A percentile compares a stretch with the other conserved stretches of the same genome.
Conservation (phyloP, 2,888 invertebrate genomes). For the Zeuzera pyrina region DNA sequence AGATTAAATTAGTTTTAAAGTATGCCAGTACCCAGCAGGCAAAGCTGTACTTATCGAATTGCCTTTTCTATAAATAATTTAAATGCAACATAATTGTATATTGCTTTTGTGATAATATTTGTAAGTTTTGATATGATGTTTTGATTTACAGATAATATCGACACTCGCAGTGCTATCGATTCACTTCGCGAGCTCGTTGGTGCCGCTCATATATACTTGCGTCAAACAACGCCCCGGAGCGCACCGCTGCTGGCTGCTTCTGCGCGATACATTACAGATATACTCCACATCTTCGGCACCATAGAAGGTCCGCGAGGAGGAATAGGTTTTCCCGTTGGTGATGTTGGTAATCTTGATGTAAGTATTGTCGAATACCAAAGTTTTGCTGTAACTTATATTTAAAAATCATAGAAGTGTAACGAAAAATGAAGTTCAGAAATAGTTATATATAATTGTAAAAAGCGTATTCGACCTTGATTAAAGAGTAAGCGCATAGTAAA, state of each 20-base stretch:
- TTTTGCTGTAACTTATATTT: too few species aligned
- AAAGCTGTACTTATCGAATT: too few species aligned
- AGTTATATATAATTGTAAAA: too few species aligned
- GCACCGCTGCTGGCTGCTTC: conserved; percentile 82
- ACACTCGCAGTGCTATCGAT: conserved; percentile 92
- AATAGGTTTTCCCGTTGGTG: conserved; percentile 82
- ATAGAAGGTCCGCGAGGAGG: conserved; percentile 76
- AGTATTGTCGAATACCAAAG: neutral
- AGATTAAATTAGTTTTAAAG: too few species aligned
- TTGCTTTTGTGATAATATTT: neutral
- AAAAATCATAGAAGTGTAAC: too few species aligned
- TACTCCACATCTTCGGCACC: conserved; percentile 85
- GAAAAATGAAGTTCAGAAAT: too few species aligned
- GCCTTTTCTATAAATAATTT: conserved; percentile 1
- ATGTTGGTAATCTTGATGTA: conserved; percentile 18
- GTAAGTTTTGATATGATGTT: neutral
- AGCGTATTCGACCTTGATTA: too few species aligned
- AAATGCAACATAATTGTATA: neutral
- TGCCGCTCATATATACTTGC: conserved; percentile 89
- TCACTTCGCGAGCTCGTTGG: conserved; percentile 88
- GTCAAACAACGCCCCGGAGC: conserved; percentile 69
- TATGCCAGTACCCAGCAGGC: too few species aligned
- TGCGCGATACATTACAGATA: conserved; percentile 88
- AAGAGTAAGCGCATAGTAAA: too few species aligned
- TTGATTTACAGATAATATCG: conserved; percentile 85